These are phyloP conservation scores for Rhineura floridana DNA, from an alignment of 2,113 vertebrate genomes.

Conservation along the genomic window DNA sequence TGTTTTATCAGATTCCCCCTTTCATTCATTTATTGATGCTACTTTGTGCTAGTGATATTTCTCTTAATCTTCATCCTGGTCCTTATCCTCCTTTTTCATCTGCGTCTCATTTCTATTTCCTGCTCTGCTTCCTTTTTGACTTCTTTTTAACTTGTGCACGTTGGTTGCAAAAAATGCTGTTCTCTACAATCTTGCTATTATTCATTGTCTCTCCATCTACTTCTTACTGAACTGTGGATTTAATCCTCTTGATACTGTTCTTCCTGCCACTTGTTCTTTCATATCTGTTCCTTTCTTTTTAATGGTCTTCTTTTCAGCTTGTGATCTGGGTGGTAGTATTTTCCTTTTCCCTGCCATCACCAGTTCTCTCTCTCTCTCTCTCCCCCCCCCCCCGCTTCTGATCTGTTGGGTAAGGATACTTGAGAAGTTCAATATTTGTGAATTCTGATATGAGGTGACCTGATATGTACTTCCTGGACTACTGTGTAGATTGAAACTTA, in stretches of 20 bases:
- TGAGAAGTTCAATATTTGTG: neutral
- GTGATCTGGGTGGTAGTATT: neutral
- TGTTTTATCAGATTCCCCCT: neutral
- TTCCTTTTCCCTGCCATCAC: neutral
- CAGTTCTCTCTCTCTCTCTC: neutral
- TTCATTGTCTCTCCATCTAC: neutral
- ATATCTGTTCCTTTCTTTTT: neutral
- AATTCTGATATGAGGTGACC: neutral
- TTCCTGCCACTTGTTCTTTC: neutral
- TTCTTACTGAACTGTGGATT: neutral
- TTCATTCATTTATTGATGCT: neutral
- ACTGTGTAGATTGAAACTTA: too few species aligned
- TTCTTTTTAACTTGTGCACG: neutral
- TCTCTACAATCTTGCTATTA: neutral
- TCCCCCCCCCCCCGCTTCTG: too few species aligned
- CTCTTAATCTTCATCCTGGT: neutral
- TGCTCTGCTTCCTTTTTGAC: neutral
- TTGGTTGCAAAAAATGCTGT: neutral
- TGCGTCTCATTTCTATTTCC: neutral
- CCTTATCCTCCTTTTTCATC: neutral
- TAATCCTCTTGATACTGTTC: neutral
- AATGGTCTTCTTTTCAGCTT: neutral
- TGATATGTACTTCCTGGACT: neutral
- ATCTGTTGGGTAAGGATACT: neutral
- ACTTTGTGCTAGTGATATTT: neutral